Base-by-base conservation (phyloP, 2,113 vertebrate genomes). In the Isichthys henryi region DNA sequence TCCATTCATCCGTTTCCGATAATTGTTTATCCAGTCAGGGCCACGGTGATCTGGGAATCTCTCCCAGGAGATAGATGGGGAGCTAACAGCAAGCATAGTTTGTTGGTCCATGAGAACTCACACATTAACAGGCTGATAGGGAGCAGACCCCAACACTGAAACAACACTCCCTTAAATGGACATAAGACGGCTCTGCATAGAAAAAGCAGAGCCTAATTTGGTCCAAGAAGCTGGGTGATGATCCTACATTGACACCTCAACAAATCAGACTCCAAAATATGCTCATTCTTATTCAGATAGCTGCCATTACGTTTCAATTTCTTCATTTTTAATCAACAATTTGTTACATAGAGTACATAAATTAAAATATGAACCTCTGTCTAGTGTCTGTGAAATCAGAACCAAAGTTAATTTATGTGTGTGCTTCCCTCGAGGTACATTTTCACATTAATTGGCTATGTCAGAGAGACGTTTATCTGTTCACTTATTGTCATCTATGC, bases 371-470 rank as follows among this genome's bases (percentile, higher is more conserved):
- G 49, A 77, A 91, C 90, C 91, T 88, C 89, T 4, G 84, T 11
- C 50, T 92, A 90, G 88, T 88, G 45, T 91, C 90, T 87, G 87
- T 56, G 82, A 91, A 89, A 89, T 92, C 88, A 70, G 70, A 90
- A 83, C 80, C 91, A 91, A 91, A 92, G 90, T 91, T 93, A 93
- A 93, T 93, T 92, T 92, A 83, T 89, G 89, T 88, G 88, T 89
- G 91, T 77, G 90, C 86, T 91, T 92, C 92, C 92, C 92, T 90
- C 88, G 90, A 91, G 93, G 92, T 91, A 92, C 87, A 91, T 91
- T 91, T 92, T 92, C 93, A 88, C 91, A 91, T 93, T 93, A 93
- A 93, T 90, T 91, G 92, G 90, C 89, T 91, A 86, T 93, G 93
- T 92, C 93, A 93, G 90, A 90, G 89, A 90, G 91, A 89, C 91